Percentiles rank a stretch among this genome's conserved stretches.
Conservation (phyloP, 2,113 vertebrate species). For the Copsychus sechellarum region DNA sequence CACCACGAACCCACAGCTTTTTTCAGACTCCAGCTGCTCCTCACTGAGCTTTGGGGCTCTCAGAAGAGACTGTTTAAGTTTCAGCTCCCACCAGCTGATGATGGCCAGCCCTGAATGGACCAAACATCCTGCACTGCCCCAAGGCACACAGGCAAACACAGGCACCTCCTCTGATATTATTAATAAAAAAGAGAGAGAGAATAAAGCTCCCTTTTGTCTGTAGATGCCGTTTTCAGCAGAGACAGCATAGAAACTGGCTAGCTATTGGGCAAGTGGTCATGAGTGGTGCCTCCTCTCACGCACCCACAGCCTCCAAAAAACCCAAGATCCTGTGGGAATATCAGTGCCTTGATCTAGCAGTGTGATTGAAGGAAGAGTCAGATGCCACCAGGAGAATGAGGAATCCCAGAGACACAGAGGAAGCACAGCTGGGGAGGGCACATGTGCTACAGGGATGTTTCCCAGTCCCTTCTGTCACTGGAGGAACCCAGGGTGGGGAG, state of each 20-base stretch:
- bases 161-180: background rate
- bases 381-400: background rate
- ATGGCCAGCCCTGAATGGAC: background rate
- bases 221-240: background rate
- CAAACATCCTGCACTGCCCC: background rate
- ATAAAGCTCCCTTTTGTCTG: background rate
- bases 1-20: background rate
- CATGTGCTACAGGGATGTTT: background rate
- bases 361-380: background rate
- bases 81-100: background rate
- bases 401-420: background rate
- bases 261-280: background rate
- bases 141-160: background rate
- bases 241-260: background rate
- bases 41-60: background rate
- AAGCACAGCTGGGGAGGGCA: background rate
- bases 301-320: background rate
- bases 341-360: background rate
- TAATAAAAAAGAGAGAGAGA: background rate
- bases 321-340: background rate
- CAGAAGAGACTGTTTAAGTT: background rate
- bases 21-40: background rate
- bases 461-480: background rate
- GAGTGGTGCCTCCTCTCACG: background rate
- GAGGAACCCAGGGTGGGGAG: background rate